Evolutionary conservation across 1,140 invertebrate species (phyloP), one percentile per base, ranked within the genome.

Genomic region (Heliconius congener): DNA sequence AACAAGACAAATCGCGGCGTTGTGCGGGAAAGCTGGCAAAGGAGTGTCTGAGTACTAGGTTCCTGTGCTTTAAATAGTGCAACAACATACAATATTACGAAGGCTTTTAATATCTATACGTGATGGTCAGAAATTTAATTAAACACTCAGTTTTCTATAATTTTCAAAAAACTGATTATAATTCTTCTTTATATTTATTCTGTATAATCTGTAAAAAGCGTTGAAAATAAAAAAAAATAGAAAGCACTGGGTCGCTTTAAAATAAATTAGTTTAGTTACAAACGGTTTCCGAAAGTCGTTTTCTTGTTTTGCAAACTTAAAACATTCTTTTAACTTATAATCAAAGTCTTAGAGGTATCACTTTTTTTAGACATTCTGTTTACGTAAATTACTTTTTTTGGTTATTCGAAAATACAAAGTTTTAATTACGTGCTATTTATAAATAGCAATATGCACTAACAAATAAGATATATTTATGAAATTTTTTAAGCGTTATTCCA

Each of bases 191-290:
- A 57, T n/a, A 57, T 9, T 57, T 23, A 23, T 11, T 23, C 19
- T 9, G 55, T 57, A 11, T 57, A 57, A 72, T 19, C 5, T 30
- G 30, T 19, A 19, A 71, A 34, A 71, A 27, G 16, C 42, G 13
- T 27, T 18, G 18, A 37, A 71, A 71, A 37, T 37, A 37, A 39
- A 42, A 71, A 72, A 9, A 39, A 23, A 72, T 71, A 6, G 13
- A 71, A 71, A 71, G 16, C 34, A 37, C 37, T 8, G 30, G 27
- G 30, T 39, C 18, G 19, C 71, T 39, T 37, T 72, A 72, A 72
- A 72, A 72, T 72, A 72, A 72, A 72, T 72, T 72, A 72, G 37
- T 72, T 72, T 72, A 72, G 71, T 72, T 72, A 72, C 37, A 42
- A 72, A 72, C 71, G 71, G 71, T 72, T 72, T 42, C 37, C 71